Evolutionary conservation across 1,140 invertebrate genomes (phyloP).

Genomic region (Drosophila bipectinata): DNA sequence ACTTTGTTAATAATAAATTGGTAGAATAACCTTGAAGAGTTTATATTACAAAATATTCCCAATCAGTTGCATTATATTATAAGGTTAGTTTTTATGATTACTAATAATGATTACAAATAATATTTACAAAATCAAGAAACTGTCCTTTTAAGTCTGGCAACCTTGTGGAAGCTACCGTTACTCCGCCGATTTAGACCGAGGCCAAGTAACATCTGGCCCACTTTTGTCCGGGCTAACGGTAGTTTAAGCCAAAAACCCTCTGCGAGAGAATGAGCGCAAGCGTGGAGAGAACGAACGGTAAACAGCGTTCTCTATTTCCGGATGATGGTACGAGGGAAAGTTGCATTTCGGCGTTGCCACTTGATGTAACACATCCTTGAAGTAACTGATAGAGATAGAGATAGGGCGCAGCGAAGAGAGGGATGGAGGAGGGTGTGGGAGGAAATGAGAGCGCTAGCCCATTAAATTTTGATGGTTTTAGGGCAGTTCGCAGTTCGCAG

Average conservation of each 20-base stretch:
- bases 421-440: not conserved
- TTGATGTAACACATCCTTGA: conserved; percentile 25
- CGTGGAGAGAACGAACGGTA: conserved; percentile 18
- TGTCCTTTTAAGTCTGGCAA: conserved; percentile 14
- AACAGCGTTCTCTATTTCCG: conserved; percentile 11
- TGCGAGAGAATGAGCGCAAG: conserved; percentile 8
- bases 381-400: conserved; percentile 15
- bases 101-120: no score
- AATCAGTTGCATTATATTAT: no score
- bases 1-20: no score
- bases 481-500: conserved; percentile 48
- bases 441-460: conserved; percentile 24
- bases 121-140: not conserved
- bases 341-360: conserved; percentile 49
- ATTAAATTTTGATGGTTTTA: conserved; percentile 67
- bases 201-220: conserved; percentile 29
- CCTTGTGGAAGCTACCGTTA: not conserved
- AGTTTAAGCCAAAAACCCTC: conserved; percentile 19
- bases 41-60: no score
- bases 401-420: not conserved
- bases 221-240: conserved; percentile 28
- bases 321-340: conserved; percentile 41
- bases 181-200: not conserved
- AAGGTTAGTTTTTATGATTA: no score
- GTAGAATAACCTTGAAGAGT: no score